These are phyloP conservation scores for Tauraco hartlaubi DNA, from an alignment of 2,797 vertebrate genomes.

Conservation along the genomic window DNA sequence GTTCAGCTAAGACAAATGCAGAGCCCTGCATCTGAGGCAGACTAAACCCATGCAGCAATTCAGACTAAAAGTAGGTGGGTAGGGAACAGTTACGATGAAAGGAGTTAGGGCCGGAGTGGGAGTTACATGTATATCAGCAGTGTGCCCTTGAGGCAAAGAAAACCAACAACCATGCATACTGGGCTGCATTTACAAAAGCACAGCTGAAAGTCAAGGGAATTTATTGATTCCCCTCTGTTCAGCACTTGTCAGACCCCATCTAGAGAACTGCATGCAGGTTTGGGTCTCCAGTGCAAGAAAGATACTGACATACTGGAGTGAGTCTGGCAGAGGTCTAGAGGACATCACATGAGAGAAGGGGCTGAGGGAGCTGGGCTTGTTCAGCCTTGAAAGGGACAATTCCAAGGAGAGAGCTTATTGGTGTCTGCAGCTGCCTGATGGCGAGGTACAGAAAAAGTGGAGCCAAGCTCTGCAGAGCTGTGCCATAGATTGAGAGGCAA, in stretches of 20 bases:
- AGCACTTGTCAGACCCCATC: not conserved
- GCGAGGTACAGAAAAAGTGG: not conserved
- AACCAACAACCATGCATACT: not conserved
- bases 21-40: not conserved
- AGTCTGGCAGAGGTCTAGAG: not conserved
- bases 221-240: not conserved
- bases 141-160: not conserved
- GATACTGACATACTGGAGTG: not conserved
- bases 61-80: not conserved
- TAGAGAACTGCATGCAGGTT: not conserved
- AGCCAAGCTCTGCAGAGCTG: not conserved
- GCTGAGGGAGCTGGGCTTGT: not conserved
- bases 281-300: not conserved
- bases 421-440: not conserved
- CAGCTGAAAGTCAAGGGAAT: not conserved
- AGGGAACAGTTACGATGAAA: not conserved
- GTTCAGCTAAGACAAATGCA: not conserved
- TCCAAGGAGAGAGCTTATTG: not conserved
- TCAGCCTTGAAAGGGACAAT: not conserved
- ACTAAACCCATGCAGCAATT: not conserved
- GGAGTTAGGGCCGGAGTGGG: not conserved
- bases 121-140: not conserved
- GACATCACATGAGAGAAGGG: accelerated
- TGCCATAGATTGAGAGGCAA: not conserved
- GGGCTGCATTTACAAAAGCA: not conserved